phyloP scores from a whole-genome alignment of 2,888 invertebrate species.

The Erebia palarica region DNA sequence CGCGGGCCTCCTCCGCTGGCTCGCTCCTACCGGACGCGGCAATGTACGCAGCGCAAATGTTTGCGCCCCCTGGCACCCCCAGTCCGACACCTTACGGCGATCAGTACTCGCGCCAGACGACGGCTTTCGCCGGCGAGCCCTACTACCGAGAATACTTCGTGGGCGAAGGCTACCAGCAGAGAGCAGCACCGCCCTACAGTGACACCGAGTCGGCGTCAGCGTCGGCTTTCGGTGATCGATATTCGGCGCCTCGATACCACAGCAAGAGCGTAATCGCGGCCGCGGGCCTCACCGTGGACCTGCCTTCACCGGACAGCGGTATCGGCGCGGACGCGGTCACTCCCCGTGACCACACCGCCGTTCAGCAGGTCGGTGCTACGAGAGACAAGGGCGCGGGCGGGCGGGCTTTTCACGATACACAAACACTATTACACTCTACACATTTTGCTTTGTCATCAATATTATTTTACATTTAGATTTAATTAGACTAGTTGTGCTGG shows the following conservation, averaged over 20 bases:
- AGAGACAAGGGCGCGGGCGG: slow-evolving; percentile 69
- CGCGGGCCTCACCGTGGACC: slow-evolving; percentile 94
- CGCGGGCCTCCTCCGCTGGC: slow-evolving; percentile 81
- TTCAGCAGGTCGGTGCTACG: slow-evolving; percentile 90
- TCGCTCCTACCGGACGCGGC: slow-evolving; percentile 84
- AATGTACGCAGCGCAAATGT: slow-evolving; percentile 87
- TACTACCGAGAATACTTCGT: slow-evolving; percentile 92
- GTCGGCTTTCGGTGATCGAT: slow-evolving; percentile 86
- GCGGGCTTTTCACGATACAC: slow-evolving; percentile 57
- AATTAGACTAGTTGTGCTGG: slow-evolving; percentile 6
- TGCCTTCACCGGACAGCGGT: slow-evolving; percentile 97
- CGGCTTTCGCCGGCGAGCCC: slow-evolving; percentile 86
- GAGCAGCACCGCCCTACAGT: slow-evolving; percentile 81
- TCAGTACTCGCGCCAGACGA: slow-evolving; percentile 76
- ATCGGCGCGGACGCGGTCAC: slow-evolving; percentile 97
- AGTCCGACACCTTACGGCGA: slow-evolving; percentile 84
- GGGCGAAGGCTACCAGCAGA: slow-evolving; percentile 84
- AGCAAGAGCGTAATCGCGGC: slow-evolving; percentile 88
- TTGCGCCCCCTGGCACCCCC: slow-evolving; percentile 86
- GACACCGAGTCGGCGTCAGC: slow-evolving; percentile 83
- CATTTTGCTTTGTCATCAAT: slow-evolving; percentile 36
- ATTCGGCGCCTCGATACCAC: slow-evolving; percentile 87
- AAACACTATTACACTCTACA: slow-evolving; percentile 42
- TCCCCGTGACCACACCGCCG: slow-evolving; percentile 93
- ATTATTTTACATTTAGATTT: slow-evolving; percentile 23